Base-by-base conservation (phyloP, 2,113 vertebrate genomes). In the Pollachius pollachius region DNA sequence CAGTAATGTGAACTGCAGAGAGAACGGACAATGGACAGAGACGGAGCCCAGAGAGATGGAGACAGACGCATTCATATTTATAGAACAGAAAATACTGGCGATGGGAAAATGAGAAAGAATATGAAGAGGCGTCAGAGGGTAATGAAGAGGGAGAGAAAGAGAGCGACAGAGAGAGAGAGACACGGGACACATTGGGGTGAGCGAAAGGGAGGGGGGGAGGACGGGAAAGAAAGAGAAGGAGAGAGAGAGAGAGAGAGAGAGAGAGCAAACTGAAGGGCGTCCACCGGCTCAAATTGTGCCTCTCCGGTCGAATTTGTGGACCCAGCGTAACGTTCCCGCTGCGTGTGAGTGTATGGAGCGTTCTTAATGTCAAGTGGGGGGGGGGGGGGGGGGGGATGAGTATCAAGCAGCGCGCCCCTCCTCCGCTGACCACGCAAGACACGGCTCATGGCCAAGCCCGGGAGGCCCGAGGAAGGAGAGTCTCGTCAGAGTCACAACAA, bases 241-340 rank as follows among this genome's bases (percentile, higher is more conserved):
- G 18, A 48, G 34, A 27, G 34, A 58, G 30, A 48, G 48, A 71
- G 21, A 57, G 59, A 68, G 65, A 75, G 59, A 58, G 59, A 78
- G 15, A 19, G 54, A 68, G 25, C 16, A 68, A 67, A 72, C 60
- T 56, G 15, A 56, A 90, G 85, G 85, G 73, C 17, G 62, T 73
- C 30, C 62, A 11, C 64, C 2, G 79, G 76, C 85, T 90, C 86
- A 81, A 84, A 89, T 89, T 89, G 80, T 84, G 87, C 84, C 71
- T 81, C 70, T 48, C 63, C 70, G 78, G 85, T 81, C 69, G 82
- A 81, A 90, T 85, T 77, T 75, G 69, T 6, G 74, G 84, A 68
- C 71, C 72, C 80, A 23, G 81, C 77, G 73, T 77, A 76, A 80
- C 78, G 81, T 79, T 75, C 76, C 74, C 62, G 27, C 27, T 27